Base-by-base conservation (phyloP, 2,888 invertebrate species). In the Ctena decussata region DNA sequence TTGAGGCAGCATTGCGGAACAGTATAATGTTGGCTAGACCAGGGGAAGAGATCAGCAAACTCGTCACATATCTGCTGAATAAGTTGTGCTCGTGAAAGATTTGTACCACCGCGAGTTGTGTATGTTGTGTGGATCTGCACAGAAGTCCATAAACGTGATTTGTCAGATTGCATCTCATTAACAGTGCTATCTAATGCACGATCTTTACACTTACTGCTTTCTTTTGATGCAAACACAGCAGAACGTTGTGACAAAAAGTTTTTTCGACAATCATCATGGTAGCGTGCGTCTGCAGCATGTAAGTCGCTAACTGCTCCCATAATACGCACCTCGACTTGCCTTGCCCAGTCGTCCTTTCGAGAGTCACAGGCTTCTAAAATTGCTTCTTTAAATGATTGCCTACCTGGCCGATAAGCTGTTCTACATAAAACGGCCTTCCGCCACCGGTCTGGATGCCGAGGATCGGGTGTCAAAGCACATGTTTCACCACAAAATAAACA, bases 251-350 rank as follows among this genome's bases (percentile, higher is more conserved):
- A 41, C 41, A n/a, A n/a, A n/a, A n/a, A n/a, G n/a, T n/a, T n/a
- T n/a, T n/a, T 15, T 21, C 18, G 8, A n/a, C 46, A 46, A 46
- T 46, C 46, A 46, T 8, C 46, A 46, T 46, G 46, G 21, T 46
- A 46, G 15, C 18, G 8, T 46, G 46, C 46, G 21, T 46, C 46
- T 18, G 81, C 84, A 44, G 88, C 88, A 86, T 86, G 88, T 0
- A 86, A 65, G 60, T 84, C 86, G 49, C 88, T 89, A 0, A 89
- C 69, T 41, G 85, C 84, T 27, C 81, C 81, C n/a, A 27, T n/a
- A 1, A 85, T 41, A 2, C 85, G 35, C 11, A 57, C 6, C 15
- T 37, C 32, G 11, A 85, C 82, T 76, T 85, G 32, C 18, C 30
- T 30, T 27, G 77, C 46, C 71, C 72, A 76, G 18, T 60, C 41